Evolutionary conservation across 2,113 vertebrate genomes (phyloP).

Genomic region (Argyrosomus japonicus): DNA sequence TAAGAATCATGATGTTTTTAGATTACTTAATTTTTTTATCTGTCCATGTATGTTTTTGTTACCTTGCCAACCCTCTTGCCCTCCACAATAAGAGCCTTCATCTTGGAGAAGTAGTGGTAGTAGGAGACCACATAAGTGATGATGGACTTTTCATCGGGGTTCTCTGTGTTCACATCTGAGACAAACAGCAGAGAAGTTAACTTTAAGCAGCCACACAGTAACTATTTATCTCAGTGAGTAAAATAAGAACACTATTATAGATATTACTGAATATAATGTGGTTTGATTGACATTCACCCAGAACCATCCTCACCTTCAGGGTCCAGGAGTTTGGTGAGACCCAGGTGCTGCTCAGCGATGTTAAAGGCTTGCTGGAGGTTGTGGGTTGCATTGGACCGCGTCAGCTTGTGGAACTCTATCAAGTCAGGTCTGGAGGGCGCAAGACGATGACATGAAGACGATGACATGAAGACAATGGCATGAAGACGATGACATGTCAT

Average conservation of each 20-base stretch:
- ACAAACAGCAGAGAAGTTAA: not conserved
- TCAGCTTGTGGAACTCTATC: constrained; percentile 93
- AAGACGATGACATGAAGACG: too few relatives aligned
- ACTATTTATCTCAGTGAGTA: not conserved
- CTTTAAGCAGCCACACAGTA: not conserved
- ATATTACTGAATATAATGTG: not conserved
- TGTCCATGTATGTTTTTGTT: not conserved
- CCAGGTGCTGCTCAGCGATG: constrained; percentile 91
- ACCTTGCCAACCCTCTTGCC: constrained; percentile 98
- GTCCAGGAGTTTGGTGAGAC: constrained; percentile 94
- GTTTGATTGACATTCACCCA: not conserved
- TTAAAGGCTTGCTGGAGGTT: constrained; percentile 96
- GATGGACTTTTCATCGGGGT: constrained; percentile 97
- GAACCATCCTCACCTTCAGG: constrained; percentile 88
- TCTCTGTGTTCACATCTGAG: constrained; percentile 95
- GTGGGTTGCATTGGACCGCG: constrained; percentile 94
- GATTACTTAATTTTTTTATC: too few relatives aligned
- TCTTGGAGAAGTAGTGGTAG: constrained; percentile 99
- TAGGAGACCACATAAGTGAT: constrained; percentile 97
- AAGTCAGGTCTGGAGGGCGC: constrained; percentile 87
- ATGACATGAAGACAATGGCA: too few relatives aligned
- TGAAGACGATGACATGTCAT: not conserved
- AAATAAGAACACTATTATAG: not conserved
- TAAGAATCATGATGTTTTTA: too few relatives aligned
- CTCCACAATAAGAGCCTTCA: constrained; percentile 97